Conservation (phyloP, 1,140 invertebrate species). For the Catajapyx aquilonaris region DNA sequence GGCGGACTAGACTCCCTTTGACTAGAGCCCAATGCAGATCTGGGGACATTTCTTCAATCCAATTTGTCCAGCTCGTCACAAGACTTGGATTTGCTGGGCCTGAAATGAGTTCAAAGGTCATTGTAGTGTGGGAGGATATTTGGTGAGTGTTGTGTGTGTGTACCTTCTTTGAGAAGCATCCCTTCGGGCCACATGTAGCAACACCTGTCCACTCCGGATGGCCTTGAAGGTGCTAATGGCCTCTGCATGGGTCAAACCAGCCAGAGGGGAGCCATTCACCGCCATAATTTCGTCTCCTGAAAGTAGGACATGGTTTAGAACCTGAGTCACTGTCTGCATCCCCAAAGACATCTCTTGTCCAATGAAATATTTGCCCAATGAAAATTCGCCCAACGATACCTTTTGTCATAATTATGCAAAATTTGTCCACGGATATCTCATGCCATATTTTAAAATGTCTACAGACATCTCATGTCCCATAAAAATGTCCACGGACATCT, state of each 20-base stretch:
- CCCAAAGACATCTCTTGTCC: no score
- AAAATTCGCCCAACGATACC: no score
- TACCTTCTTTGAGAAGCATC: not conserved
- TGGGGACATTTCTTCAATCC: no score
- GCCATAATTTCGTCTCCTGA: conserved; percentile 81
- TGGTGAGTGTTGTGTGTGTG: not conserved
- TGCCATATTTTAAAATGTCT: no score
- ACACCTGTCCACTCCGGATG: conserved; percentile 63
- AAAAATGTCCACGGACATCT: no score
- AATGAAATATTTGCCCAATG: no score
- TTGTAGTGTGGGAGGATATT: not conserved
- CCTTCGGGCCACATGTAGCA: conserved; percentile 54
- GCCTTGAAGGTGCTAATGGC: conserved; percentile 75
- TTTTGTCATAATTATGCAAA: no score
- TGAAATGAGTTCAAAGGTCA: not conserved
- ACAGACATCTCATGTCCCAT: no score
- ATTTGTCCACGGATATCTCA: no score
- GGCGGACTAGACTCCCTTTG: no score
- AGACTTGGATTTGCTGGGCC: not conserved
- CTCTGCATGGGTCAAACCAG: conserved; percentile 68
- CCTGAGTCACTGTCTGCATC: no score
- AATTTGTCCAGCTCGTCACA: not conserved
- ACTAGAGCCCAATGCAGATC: no score
- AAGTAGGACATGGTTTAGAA: conserved; percentile 21
- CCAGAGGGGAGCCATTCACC: conserved; percentile 59